A percentile compares a stretch with the other conserved stretches of the same genome.
Conservation (phyloP, 2,113 vertebrate species). For the Melanostigma gelatinosum region DNA sequence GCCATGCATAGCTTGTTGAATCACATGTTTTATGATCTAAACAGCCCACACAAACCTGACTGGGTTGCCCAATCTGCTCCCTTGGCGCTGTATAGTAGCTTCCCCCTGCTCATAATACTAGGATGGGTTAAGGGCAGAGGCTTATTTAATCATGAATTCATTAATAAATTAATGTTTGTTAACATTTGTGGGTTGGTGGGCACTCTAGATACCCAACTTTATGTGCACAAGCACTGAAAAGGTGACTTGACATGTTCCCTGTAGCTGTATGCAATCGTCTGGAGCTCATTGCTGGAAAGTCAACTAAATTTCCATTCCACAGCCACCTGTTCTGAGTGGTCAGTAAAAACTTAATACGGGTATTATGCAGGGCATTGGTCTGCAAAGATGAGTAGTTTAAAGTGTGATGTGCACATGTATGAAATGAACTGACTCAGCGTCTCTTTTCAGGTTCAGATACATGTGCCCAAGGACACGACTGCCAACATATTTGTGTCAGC, state of each 20-base stretch:
- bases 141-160: neutral
- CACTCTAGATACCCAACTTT: too few species aligned
- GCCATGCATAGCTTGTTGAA: too few species aligned
- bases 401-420: neutral
- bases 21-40: neutral
- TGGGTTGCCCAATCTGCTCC: neutral
- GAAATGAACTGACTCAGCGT: slow-evolving; percentile 18
- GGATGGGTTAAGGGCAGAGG: neutral
- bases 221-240: too few species aligned
- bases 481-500: slow-evolving; percentile 82
- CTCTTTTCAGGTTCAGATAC: slow-evolving; percentile 72
- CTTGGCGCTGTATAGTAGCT: neutral
- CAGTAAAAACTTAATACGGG: neutral
- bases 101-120: neutral
- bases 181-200: too few species aligned
- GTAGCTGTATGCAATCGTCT: neutral
- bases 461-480: slow-evolving; percentile 79
- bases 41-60: neutral
- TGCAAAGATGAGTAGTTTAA: neutral
- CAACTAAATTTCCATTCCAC: neutral
- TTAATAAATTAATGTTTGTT: neutral
- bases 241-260: neutral
- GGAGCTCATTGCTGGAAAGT: neutral
- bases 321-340: too few species aligned
- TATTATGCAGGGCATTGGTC: neutral